Percentiles rank a stretch among this genome's conserved stretches.
These are phyloP conservation scores for Meandrina meandrites DNA, from an alignment of 92 coral and sea anemone genomes.

Conservation along the genomic window DNA sequence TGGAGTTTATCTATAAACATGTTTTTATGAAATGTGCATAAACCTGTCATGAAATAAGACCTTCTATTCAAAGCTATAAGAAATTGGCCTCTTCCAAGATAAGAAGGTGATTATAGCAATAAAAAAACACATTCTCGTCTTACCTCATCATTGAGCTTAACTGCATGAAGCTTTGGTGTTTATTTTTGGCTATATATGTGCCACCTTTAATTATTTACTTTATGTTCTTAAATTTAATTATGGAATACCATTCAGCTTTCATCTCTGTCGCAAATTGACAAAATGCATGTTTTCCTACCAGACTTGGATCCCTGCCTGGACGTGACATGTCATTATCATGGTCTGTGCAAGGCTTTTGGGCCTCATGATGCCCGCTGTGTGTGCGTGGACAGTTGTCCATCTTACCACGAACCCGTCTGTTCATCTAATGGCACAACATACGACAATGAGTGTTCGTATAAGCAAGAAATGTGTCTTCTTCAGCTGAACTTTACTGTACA, in stretches of 20 bases:
- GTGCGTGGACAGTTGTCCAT: conserved; percentile 50
- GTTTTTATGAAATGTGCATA: no score
- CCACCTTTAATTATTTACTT: no score
- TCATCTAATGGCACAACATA: conserved; percentile 59
- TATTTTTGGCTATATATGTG: not conserved
- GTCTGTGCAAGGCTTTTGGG: conserved; percentile 62
- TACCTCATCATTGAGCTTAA: no score
- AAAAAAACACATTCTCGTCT: no score
- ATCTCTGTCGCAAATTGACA: not conserved
- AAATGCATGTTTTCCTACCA: not conserved
- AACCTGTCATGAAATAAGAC: no score
- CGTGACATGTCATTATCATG: conserved; percentile 53
- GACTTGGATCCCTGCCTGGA: conserved; percentile 64
- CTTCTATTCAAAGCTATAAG: no score
- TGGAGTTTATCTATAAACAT: no score
- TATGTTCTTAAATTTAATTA: no score
- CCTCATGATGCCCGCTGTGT: conserved; percentile 65
- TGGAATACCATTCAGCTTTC: not conserved
- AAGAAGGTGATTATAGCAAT: no score
- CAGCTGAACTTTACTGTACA: conserved; percentile 44
- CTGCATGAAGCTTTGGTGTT: no score
- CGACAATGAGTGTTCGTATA: conserved; percentile 28
- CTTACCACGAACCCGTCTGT: conserved; percentile 62
- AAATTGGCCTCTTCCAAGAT: no score
- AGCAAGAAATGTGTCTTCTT: conserved; percentile 51